Percentiles rank a stretch among this genome's conserved stretches.
Evolutionary conservation across 2,888 invertebrate genomes (phyloP).

Genomic region (Diaprepes abbreviatus): DNA sequence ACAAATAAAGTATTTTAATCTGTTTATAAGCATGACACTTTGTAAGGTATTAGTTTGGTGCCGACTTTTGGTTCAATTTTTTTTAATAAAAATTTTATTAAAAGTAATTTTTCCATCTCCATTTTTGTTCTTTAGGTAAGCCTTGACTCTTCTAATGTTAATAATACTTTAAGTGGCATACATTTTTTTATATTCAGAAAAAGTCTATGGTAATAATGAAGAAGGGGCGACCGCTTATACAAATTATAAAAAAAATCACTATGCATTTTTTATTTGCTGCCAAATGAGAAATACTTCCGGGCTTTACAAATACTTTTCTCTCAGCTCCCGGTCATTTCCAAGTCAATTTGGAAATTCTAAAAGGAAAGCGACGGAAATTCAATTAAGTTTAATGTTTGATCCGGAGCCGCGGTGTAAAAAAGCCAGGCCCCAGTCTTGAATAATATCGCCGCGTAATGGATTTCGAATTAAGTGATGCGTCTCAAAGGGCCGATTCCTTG

Average conservation of each 20-base stretch:
- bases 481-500: conserved; percentile 58
- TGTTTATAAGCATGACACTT: too few species aligned
- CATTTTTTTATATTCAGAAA: too few species aligned
- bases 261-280: conserved; percentile 8
- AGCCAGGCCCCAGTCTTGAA: conserved; percentile 56
- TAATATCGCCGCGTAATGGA: conserved; percentile 64
- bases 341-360: conserved; percentile 68
- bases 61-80: too few species aligned
- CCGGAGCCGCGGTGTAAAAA: conserved; percentile 62
- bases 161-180: too few species aligned
- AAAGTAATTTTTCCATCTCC: too few species aligned
- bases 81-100: too few species aligned
- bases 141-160: too few species aligned
- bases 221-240: not conserved
- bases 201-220: too few species aligned
- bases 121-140: too few species aligned
- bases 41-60: too few species aligned
- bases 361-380: conserved; percentile 69
- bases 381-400: conserved; percentile 72
- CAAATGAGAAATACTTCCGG: conserved; percentile 30
- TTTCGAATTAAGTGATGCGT: conserved; percentile 64
- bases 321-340: conserved; percentile 65
- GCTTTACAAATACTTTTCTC: conserved; percentile 35
- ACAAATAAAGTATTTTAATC: too few species aligned
- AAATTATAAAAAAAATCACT: not conserved